Evolutionary conservation across 2,888 invertebrate species (phyloP).

Genomic region (Dendrolimus houi): DNA sequence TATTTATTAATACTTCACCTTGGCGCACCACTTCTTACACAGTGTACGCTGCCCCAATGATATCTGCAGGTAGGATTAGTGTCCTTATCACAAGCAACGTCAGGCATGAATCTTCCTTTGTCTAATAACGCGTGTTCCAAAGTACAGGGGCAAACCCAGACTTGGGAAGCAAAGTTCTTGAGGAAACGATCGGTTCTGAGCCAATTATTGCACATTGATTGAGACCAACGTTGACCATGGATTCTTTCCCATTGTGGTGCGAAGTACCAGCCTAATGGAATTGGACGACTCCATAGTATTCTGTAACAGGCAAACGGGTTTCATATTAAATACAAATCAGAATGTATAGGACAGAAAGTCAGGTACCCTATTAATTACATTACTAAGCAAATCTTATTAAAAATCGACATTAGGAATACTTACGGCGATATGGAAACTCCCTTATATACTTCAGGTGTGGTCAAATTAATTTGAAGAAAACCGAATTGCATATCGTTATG

Average conservation of each 20-base stretch:
- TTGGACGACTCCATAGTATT: slow-evolving; percentile 92
- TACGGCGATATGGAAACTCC: slow-evolving; percentile 83
- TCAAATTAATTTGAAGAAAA: slow-evolving; percentile 91
- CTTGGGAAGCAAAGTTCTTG: slow-evolving; percentile 90
- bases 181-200: slow-evolving; percentile 86
- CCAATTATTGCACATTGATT: slow-evolving; percentile 92
- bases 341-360: too few relatives aligned
- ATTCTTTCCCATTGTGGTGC: slow-evolving; percentile 90
- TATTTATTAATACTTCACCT: slow-evolving; percentile 76
- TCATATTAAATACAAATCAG: too few relatives aligned
- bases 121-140: slow-evolving; percentile 93
- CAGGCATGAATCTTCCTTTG: slow-evolving; percentile 94
- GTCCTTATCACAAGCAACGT: slow-evolving; percentile 93
- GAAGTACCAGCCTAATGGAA: slow-evolving; percentile 96
- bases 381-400: too few relatives aligned
- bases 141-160: slow-evolving; percentile 93
- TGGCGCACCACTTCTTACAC: slow-evolving; percentile 93
- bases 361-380: too few relatives aligned
- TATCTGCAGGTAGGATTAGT: slow-evolving; percentile 92
- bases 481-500: slow-evolving; percentile 88
- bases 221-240: slow-evolving; percentile 89
- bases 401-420: slow-evolving; percentile 47
- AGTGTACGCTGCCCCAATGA: slow-evolving; percentile 93
- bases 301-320: slow-evolving; percentile 31
- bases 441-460: slow-evolving; percentile 82